phyloP scores from a whole-genome alignment of 2,113 vertebrate species.

The Sterrhoptilus dennistouni region DNA sequence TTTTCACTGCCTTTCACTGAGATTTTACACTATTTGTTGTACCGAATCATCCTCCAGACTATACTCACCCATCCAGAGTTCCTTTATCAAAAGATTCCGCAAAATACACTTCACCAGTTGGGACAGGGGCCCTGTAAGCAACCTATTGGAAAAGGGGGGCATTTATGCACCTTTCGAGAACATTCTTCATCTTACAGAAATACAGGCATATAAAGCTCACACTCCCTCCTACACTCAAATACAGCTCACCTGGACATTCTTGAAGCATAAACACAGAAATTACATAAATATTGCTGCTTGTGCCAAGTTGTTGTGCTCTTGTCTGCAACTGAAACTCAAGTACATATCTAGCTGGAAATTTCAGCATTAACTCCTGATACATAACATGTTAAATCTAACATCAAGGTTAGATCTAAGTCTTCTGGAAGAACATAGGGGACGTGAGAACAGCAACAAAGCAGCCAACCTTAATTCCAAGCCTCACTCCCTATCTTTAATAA shows the following conservation, averaged over 20 bases:
- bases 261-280: not conserved
- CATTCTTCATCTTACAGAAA: not conserved
- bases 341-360: not conserved
- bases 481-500: not conserved
- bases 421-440: not conserved
- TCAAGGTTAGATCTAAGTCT: not conserved
- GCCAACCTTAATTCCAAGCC: not conserved
- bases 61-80: conserved; percentile 88
- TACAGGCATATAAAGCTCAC: not conserved
- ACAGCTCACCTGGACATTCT: not conserved
- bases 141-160: conserved; percentile 76
- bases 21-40: not conserved
- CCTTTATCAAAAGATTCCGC: conserved; percentile 92
- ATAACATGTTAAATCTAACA: not conserved
- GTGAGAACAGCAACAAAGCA: not conserved
- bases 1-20: not conserved
- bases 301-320: not conserved
- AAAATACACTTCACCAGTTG: conserved; percentile 92
- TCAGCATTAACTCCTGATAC: not conserved
- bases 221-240: not conserved
- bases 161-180: not conserved
- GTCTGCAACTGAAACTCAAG: not conserved
- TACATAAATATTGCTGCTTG: not conserved
- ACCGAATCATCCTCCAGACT: not conserved
- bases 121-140: conserved; percentile 90